Base-by-base conservation (phyloP, 2,888 invertebrate species). In the Drosophila anomalata region DNA sequence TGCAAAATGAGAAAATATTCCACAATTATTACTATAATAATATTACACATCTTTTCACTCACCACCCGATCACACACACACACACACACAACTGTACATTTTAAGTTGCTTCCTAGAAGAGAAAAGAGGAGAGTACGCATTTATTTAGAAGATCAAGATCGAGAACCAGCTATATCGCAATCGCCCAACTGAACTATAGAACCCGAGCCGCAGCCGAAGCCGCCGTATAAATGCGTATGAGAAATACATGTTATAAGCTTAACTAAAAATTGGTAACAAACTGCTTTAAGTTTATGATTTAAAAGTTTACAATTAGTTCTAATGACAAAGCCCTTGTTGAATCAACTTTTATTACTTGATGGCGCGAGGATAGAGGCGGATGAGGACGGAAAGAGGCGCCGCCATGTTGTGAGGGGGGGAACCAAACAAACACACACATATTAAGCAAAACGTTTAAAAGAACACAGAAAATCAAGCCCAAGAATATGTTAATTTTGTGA, bases 241-340 rank as follows among this genome's bases (percentile, higher is more conserved):
- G 31, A 42, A 54, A 47, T 55, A 33, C 67, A 65, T 67, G 68
- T 65, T 67, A 65, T 68, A 47, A 44, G 29, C 52, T 48, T 22
- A 44, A 44, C 20, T 12, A 44, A 50, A 55, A 7, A 73, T 60
- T 57, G 54, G 61, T 75, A 63, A 71, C 47, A 62, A 69, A 79
- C 86, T 77, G 87, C 80, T 83, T 83, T 77, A 80, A 68, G 73
- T 83, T 77, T 75, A 86, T 77, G 67, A 77, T 82, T 79, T 52
- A 60, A 85, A 70, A 79, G 82, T 76, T 75, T 86, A 70, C 69
- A 72, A 76, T 79, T 75, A 79, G 78, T 81, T 74, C 53, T 54
- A 86, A 82, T 53, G 22, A 68, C 62, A 54, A 60, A 59, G 63
- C 71, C 54, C 59, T 84, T 77, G 79, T 74, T 81, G 66, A 75